These are phyloP conservation scores for Calliphora vicina DNA, from an alignment of 1,140 invertebrate genomes.

Conservation along the genomic window DNA sequence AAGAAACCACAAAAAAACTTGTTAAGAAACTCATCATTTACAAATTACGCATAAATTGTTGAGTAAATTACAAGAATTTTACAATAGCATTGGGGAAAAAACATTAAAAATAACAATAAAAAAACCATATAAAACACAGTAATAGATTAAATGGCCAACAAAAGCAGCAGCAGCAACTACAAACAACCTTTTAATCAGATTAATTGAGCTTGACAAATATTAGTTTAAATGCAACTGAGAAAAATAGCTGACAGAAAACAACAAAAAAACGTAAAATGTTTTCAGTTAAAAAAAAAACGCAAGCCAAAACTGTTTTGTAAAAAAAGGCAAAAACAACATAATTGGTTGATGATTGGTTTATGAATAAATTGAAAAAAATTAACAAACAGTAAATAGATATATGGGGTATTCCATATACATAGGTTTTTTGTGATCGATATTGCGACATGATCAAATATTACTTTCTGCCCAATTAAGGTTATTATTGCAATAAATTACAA, in stretches of 20 bases:
- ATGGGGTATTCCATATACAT: not conserved
- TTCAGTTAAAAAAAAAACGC: not conserved
- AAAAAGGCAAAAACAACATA: not conserved
- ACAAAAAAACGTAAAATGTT: not conserved
- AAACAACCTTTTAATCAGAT: not conserved
- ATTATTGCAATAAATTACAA: no score
- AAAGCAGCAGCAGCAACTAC: not conserved
- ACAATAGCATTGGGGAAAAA: not conserved
- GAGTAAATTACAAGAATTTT: not conserved
- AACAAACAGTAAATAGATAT: not conserved
- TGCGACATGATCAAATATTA: no score
- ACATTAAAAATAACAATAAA: not conserved
- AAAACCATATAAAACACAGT: not conserved
- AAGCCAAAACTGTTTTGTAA: not conserved
- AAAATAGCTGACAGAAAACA: not conserved
- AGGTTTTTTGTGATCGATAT: no score
- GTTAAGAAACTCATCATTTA: not conserved
- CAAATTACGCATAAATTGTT: not conserved
- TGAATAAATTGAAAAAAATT: not conserved
- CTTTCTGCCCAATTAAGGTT: no score
- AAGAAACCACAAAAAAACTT: not conserved
- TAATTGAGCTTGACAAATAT: slow-evolving; percentile 16
- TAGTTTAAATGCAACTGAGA: not conserved
- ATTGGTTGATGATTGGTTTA: not conserved
- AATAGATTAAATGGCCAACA: not conserved